Percentiles rank a stretch among this genome's conserved stretches.
phyloP scores from a whole-genome alignment of 2,797 vertebrate genomes.

The Gymnothorax javanicus region DNA sequence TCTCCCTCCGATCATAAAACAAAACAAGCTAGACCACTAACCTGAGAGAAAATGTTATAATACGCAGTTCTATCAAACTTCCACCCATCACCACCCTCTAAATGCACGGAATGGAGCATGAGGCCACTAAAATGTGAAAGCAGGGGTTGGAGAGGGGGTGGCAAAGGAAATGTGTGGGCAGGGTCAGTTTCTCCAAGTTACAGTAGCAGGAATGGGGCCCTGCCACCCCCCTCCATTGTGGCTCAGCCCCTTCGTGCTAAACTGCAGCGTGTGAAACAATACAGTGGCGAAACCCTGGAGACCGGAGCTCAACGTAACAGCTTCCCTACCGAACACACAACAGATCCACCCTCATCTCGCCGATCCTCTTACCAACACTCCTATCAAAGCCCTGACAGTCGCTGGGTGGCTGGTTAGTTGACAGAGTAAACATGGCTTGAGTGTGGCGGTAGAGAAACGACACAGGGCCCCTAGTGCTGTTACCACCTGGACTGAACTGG shows the following conservation, averaged over 20 bases:
- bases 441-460: neutral
- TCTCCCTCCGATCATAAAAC: neutral
- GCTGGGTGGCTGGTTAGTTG: neutral
- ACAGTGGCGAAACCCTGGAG: constrained; percentile 62
- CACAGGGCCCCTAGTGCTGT: constrained; percentile 11
- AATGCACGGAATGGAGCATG: neutral
- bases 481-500: neutral
- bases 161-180: constrained; percentile 54
- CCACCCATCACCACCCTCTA: neutral
- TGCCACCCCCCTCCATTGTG: constrained; percentile 7
- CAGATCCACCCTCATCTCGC: constrained; percentile 49
- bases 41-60: neutral
- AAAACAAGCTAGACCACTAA: neutral
- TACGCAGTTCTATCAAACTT: neutral
- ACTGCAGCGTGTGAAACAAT: constrained; percentile 61
- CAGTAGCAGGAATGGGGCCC: constrained; percentile 23
- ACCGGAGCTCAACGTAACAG: constrained; percentile 35
- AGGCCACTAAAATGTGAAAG: constrained; percentile 30
- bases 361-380: constrained; percentile 64
- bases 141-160: constrained; percentile 56
- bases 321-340: constrained; percentile 38
- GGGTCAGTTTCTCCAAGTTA: constrained; percentile 24
- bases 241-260: constrained; percentile 26
- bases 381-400: constrained; percentile 43
- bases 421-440: constrained; percentile 49